A percentile compares a stretch with the other conserved stretches of the same genome.
Conservation (phyloP, 2,797 vertebrate genomes). For the Nothura maculosa region DNA sequence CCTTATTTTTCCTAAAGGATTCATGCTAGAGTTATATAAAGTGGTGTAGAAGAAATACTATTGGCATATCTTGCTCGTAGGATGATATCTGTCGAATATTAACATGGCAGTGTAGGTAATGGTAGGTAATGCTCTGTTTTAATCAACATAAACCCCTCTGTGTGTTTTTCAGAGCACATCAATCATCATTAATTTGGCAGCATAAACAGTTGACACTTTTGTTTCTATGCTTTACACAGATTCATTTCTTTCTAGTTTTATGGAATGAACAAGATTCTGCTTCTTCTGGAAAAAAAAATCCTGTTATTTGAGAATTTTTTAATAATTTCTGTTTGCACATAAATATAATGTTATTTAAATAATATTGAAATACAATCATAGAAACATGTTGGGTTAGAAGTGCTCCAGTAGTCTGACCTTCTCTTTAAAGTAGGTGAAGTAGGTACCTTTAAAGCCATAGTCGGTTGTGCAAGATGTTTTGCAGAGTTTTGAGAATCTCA, state of each 20-base stretch:
- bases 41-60: not conserved
- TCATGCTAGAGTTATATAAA: not conserved
- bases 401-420: not conserved
- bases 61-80: not conserved
- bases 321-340: not conserved
- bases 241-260: not conserved
- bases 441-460: not conserved
- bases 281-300: not conserved
- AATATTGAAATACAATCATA: not conserved
- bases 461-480: not conserved
- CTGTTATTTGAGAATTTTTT: not conserved
- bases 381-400: not conserved
- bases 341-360: not conserved
- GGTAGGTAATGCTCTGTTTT: not conserved
- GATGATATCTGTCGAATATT: not conserved
- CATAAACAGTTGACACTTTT: not conserved
- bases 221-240: not conserved
- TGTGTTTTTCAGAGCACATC: not conserved
- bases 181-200: not conserved
- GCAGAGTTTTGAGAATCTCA: not conserved
- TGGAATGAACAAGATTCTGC: rapidly evolving
- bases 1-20: not conserved
- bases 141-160: not conserved
- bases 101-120: not conserved
- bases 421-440: not conserved